Conservation (phyloP, 1,140 invertebrate species). For the Bombus difficillimus region DNA sequence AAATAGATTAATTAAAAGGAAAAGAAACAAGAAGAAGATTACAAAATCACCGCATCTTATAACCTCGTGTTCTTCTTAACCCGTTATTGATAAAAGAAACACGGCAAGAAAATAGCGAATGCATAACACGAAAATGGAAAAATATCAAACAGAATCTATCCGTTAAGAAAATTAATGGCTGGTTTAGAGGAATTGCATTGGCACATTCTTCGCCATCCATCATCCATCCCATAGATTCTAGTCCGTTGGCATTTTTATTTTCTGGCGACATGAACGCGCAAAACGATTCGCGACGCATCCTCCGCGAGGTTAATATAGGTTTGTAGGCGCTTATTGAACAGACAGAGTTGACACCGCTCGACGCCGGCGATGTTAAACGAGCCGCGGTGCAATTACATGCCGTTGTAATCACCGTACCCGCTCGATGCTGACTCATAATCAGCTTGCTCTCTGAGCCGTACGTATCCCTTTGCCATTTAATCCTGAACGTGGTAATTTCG, state of each 20-base stretch:
- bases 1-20: no score
- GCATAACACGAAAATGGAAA: background rate
- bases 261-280: no score
- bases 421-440: constrained; percentile 45
- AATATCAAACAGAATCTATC: background rate
- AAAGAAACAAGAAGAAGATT: background rate
- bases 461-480: constrained; percentile 49
- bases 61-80: no score
- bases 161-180: background rate
- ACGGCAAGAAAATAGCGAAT: background rate
- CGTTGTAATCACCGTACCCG: constrained; percentile 34
- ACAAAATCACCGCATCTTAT: background rate
- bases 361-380: constrained; percentile 37
- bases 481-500: constrained; percentile 38
- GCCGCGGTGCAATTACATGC: constrained; percentile 43
- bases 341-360: constrained; percentile 18
- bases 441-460: constrained; percentile 27
- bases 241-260: background rate
- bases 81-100: background rate
- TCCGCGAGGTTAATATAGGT: constrained; percentile 25
- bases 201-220: background rate
- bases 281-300: constrained; percentile 14
- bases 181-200: background rate
- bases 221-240: background rate
- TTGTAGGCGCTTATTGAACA: constrained; percentile 38